Evolutionary conservation across 2,113 vertebrate genomes (phyloP), one percentile per base, ranked within the genome.

Genomic region (Pelobates fuscus): DNA sequence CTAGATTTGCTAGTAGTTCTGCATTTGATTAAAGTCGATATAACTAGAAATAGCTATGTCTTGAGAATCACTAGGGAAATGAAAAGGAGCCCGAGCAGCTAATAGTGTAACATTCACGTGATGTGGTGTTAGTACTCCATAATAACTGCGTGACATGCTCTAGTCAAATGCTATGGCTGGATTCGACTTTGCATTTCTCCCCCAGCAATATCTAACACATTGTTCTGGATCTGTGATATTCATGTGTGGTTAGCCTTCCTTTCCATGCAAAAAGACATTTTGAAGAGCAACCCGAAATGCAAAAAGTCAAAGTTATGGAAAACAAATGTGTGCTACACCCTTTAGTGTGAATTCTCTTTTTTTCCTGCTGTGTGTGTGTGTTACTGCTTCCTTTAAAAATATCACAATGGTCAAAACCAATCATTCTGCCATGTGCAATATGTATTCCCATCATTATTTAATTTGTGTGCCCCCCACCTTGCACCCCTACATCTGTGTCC

Each of bases 111-210:
- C 5, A 37, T 37, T 37, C 32, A 37, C 32, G 3, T 5, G 3
- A 17, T 49, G 15, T 15, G 44, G 44, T 49, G 15, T 49, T 14
- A 49, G 15, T 17, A 18, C 15, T 11, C 15, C 20, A 62, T 30
- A 54, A n/a, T 30, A 54, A n/a, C 43, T 18, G 59, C 27, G 68
- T 71, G 32, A 71, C 69, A 71, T 30, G 20, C 27, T 54, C 61
- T 63, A 54, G 26, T 44, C 70, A 72, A 62, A 63, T 72, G 20
- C 60, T 43, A 58, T 44, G 46, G 25, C 60, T 71, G 60, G 60
- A 32, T 24, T 44, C 18, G 15, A 54, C 21, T 72, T 72, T 72
- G 70, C 70, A 72, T 72, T 72, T 27, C 20, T 62, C 52, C 17
- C 29, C 58, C 46, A 23, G 58, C 58, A 61, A 25, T 29, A 25